These are phyloP conservation scores for Dolichotis patagonum DNA, from an alignment of 2,113 vertebrate species.

Conservation along the genomic window DNA sequence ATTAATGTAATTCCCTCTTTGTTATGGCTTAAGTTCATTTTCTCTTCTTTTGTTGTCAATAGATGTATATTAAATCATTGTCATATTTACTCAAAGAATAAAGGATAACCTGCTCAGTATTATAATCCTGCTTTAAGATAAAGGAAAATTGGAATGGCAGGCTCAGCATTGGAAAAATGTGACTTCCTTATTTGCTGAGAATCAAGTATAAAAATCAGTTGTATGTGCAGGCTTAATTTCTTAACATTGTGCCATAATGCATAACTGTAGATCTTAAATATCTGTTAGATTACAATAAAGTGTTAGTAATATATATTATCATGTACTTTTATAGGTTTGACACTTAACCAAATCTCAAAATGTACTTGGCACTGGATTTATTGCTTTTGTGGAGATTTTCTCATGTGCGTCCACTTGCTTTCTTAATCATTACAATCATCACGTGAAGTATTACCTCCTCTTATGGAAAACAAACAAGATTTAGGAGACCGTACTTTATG, in stretches of 20 bases:
- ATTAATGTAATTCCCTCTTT: slow-evolving; percentile 68
- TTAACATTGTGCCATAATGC: background rate
- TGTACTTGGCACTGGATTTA: background rate
- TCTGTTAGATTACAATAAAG: background rate
- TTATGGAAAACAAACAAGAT: background rate
- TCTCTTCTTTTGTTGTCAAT: slow-evolving; percentile 61
- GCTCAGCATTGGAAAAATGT: background rate
- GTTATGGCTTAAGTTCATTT: slow-evolving; percentile 62
- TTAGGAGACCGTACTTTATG: background rate
- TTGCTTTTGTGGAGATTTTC: slow-evolving; percentile 1
- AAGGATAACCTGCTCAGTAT: slow-evolving; percentile 13
- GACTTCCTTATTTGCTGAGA: slow-evolving; percentile 36
- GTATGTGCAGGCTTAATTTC: background rate
- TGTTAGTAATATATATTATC: background rate
- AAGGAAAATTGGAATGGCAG: slow-evolving; percentile 21
- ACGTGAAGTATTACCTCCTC: background rate
- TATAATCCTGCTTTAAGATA: slow-evolving; percentile 56
- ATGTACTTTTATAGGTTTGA: background rate
- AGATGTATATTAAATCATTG: slow-evolving; percentile 42
- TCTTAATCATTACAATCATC: background rate
- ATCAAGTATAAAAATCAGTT: slow-evolving; percentile 44
- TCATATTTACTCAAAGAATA: slow-evolving; percentile 71
- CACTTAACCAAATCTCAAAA: background rate
- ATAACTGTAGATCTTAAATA: background rate
- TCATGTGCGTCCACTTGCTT: background rate